These are phyloP conservation scores for Lysandra bellargus DNA, from an alignment of 2,888 invertebrate genomes.

Conservation along the genomic window DNA sequence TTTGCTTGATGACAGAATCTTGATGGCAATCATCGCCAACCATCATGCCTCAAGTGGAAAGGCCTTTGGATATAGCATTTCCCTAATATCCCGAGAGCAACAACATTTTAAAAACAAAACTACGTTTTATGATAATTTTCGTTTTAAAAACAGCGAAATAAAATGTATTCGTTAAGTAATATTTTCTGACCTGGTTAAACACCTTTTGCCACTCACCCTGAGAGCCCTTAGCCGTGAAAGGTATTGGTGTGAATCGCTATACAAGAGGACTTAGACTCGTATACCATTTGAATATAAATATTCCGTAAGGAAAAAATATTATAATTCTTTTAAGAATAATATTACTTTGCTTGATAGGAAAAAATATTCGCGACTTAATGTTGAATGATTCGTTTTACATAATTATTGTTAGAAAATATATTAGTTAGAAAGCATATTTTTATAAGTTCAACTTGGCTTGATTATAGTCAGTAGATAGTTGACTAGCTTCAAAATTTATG, in stretches of 20 bases:
- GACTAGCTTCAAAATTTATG: no score
- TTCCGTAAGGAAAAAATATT: background rate
- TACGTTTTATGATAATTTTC: background rate
- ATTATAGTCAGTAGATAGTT: no score
- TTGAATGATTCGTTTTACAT: background rate
- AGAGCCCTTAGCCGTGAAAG: slow-evolving; percentile 35
- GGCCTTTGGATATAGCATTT: no score
- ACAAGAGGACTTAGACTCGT: slow-evolving; percentile 25
- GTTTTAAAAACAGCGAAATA: slow-evolving; percentile 3
- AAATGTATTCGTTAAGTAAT: slow-evolving; percentile 31
- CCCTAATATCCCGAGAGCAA: no score
- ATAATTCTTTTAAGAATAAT: slow-evolving; percentile 3
- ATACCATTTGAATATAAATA: slow-evolving; percentile 22
- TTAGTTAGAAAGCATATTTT: no score
- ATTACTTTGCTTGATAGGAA: background rate
- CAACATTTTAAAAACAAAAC: background rate
- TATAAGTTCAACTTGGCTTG: no score
- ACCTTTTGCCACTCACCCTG: slow-evolving; percentile 33
- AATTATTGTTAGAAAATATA: no score
- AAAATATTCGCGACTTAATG: background rate
- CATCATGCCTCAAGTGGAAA: no score
- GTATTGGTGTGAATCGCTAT: slow-evolving; percentile 35
- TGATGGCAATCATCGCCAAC: no score
- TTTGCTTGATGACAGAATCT: no score
- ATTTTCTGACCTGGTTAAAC: slow-evolving; percentile 35